Base-by-base conservation (phyloP, 2,888 invertebrate genomes). In the Platycheirus albimanus region DNA sequence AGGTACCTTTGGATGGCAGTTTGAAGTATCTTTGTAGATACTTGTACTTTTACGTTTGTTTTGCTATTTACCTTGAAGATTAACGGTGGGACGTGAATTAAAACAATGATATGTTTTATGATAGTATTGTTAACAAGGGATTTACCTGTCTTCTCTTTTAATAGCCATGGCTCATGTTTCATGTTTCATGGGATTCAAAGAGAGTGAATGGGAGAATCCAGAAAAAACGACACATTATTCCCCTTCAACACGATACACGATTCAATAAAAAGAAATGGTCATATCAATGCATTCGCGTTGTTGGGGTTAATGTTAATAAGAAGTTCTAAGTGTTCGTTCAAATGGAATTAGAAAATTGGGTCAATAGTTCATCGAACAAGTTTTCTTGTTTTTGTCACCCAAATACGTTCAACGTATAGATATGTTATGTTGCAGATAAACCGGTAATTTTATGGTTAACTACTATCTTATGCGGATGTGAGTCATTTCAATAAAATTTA, bases 31-130 rank as follows among this genome's bases (percentile, higher is more conserved):
- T 43, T n/a, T 36, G 24, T 19, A 24, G 56, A 49, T 30, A 13
- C 28, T 33, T 63, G 45, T 30, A 13, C 28, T 20, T 63, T 54
- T 20, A 28, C 20, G 30, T 45, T 63, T 15, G 33, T 15, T 69
- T 69, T 41, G 15, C 63, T 63, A 64, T 69, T 79, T 69, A 61
- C 49, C 49, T 69, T 47, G 43, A 61, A 74, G 67, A 67, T 79
- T 74, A 63, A 69, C 74, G 71, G 72, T 63, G 76, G 33, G 61
- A 77, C 61, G 28, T 49, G 67, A 72, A 54, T 58, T 47, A 52
- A 76, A 61, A 66, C 33, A 45, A 71, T 70, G 80, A 77, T 70
- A 13, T 66, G 36, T 20, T 75, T 80, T 70, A 75, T 75, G 70
- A 43, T 41, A 38, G 36, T 63, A 70, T 75, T 71, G 80, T 75